Evolutionary conservation across 64 coral and sea anemone genomes (phyloP), one percentile per base, ranked within the genome.

Genomic region (Dendrophyllia cribrosa): DNA sequence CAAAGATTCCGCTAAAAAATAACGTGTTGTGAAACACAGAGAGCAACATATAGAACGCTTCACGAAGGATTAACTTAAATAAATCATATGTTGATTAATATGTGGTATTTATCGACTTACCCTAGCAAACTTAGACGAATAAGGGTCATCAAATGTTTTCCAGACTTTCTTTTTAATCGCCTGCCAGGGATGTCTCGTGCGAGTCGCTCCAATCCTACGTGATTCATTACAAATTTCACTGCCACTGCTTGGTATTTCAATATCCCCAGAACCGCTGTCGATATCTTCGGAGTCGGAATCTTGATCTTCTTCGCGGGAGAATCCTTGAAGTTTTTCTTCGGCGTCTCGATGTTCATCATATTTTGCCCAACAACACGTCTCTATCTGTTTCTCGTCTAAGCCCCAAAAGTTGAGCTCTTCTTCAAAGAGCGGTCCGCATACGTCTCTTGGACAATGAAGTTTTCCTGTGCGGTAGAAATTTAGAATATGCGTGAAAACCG

Each of bases 361-460:
- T 88, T 97, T 97, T 16, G 95, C 95, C 95, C 95, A 97, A 66
- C 95, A 97, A 43, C 95, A 97, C 10, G 95, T 97, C 63, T 97
- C 95, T 58, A 97, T 97, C 19, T 83, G 92, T 68, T 97, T 97
- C 17, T 97, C 95, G 60, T 97, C 95, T 26, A 97, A 86, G 48
- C 95, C 95, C 95, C 95, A 97, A 79, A 97, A 97, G 19, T 68
- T 84, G 9, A 97, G 63, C 58, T 97, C 95, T 85, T 97, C 95
- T 58, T 97, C 95, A 77, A 97, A 97, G 43, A 97, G 85, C 3
- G 95, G 95, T 0, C 95, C 95, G n/a, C 95, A 97, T 11, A 97
- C 89, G 49, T 97, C 95, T 44, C 95, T 92, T 50, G 95, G 95
- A 63, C 95, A 97, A 11, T 97, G 95, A 7, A 97, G 88, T 55